These are phyloP conservation scores for Ctenicera cuprea DNA, from an alignment of 2,888 invertebrate genomes.

Conservation along the genomic window DNA sequence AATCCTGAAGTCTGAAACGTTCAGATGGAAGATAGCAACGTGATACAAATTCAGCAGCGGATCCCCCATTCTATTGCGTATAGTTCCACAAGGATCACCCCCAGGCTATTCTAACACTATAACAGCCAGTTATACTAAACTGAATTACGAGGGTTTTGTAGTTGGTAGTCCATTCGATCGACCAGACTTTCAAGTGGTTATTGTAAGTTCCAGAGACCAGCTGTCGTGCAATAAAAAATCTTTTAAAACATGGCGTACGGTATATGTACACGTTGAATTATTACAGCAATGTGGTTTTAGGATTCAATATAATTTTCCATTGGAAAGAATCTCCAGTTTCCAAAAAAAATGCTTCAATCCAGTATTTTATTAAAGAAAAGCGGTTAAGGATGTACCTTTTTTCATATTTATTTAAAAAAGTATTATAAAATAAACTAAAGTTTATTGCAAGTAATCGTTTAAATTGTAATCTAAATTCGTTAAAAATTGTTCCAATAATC, in stretches of 20 bases:
- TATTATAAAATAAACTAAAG: too few relatives aligned
- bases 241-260: conserved; percentile 28
- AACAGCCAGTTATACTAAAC: conserved; percentile 59
- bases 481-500: too few relatives aligned
- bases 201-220: conserved; percentile 59
- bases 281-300: too few relatives aligned
- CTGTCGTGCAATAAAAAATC: conserved; percentile 56
- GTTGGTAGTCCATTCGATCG: conserved; percentile 57
- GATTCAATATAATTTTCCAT: too few relatives aligned
- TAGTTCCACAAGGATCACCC: conserved; percentile 45
- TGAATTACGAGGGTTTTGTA: conserved; percentile 57
- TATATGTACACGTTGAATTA: too few relatives aligned
- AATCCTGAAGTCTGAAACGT: conserved; percentile 11
- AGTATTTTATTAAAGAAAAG: too few relatives aligned
- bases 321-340: too few relatives aligned
- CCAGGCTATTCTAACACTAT: conserved; percentile 53
- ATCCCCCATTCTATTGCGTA: conserved; percentile 45
- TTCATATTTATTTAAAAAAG: too few relatives aligned
- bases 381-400: neutral
- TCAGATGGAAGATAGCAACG: conserved; percentile 54
- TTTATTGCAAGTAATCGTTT: too few relatives aligned
- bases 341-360: too few relatives aligned
- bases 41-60: conserved; percentile 50
- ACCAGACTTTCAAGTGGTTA: conserved; percentile 61
- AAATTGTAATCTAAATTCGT: too few relatives aligned